Evolutionary conservation across 1,140 invertebrate species (phyloP).

Genomic region (Daktulosphaira vitifoliae): DNA sequence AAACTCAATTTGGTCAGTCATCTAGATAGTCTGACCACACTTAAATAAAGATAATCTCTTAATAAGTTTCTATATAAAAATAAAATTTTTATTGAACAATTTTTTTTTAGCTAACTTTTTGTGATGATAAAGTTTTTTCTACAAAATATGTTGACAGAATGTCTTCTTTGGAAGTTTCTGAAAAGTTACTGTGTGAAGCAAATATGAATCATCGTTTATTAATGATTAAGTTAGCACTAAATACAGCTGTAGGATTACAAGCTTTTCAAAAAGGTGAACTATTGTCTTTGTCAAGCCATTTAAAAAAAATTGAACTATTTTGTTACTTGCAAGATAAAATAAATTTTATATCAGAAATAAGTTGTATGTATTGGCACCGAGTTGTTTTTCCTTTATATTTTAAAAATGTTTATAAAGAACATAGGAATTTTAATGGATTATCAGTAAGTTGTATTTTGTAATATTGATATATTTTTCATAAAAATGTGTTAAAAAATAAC

Average conservation of each 20-base stretch:
- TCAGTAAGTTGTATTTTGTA: slow-evolving; percentile 45
- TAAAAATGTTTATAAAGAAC: slow-evolving; percentile 55
- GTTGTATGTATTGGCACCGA: slow-evolving; percentile 70
- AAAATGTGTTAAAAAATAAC: too few relatives aligned
- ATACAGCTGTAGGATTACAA: slow-evolving; percentile 52
- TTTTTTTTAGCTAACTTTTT: slow-evolving; percentile 44
- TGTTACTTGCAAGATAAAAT: slow-evolving; percentile 53
- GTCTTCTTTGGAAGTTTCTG: slow-evolving; percentile 61
- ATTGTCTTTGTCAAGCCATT: slow-evolving; percentile 47
- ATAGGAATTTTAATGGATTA: slow-evolving; percentile 53
- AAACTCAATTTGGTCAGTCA: too few relatives aligned
- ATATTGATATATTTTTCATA: neutral
- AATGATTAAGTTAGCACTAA: slow-evolving; percentile 57
- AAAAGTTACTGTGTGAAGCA: slow-evolving; percentile 61
- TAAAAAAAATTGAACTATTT: slow-evolving; percentile 56
- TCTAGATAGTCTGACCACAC: too few relatives aligned
- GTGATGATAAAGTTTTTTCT: slow-evolving; percentile 53
- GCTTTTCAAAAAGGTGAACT: slow-evolving; percentile 49
- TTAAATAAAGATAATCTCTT: too few relatives aligned
- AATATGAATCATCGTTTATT: slow-evolving; percentile 56
- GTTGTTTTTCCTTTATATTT: slow-evolving; percentile 69
- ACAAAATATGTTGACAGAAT: slow-evolving; percentile 57
- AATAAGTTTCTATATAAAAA: too few relatives aligned
- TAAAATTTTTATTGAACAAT: neutral
- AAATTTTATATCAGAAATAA: slow-evolving; percentile 57